Evolutionary conservation across 1,140 invertebrate species (phyloP).

Genomic region (Drosophila elegans): DNA sequence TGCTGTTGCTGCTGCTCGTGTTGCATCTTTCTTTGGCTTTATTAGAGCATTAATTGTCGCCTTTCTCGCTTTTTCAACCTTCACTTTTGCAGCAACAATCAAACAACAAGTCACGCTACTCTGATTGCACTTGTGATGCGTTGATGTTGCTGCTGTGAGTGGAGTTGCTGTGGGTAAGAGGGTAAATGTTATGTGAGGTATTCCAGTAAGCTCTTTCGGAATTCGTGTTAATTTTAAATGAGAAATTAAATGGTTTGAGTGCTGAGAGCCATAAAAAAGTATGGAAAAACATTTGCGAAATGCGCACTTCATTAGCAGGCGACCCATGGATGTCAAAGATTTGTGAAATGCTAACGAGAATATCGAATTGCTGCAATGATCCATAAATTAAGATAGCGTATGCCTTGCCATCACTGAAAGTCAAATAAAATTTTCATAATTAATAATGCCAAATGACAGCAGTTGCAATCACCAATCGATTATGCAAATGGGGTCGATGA

Average conservation of each 20-base stretch:
- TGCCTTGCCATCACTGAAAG: slow-evolving; percentile 8
- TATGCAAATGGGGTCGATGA: slow-evolving; percentile 40
- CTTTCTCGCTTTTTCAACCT: slow-evolving; percentile 70
- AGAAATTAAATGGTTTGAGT: slow-evolving; percentile 37
- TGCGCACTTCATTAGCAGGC: slow-evolving; percentile 8
- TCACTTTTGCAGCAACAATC: slow-evolving; percentile 75
- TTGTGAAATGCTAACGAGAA: slow-evolving; percentile 38
- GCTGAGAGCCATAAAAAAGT: slow-evolving; percentile 8
- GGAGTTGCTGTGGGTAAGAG: slow-evolving; percentile 30
- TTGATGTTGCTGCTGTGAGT: slow-evolving; percentile 13
- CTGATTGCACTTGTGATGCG: slow-evolving; percentile 58
- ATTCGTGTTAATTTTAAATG: slow-evolving; percentile 48
- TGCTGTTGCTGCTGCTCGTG: slow-evolving; percentile 16
- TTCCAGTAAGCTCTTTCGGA: slow-evolving; percentile 18
- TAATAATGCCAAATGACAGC: slow-evolving; percentile 25
- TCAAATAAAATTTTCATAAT: slow-evolving; percentile 30
- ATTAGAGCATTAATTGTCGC: slow-evolving; percentile 84
- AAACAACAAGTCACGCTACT: slow-evolving; percentile 72
- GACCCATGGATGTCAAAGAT: neutral
- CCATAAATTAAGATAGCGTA: slow-evolving; percentile 19
- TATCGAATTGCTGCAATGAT: slow-evolving; percentile 12
- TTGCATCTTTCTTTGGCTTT: slow-evolving; percentile 69
- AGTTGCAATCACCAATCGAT: slow-evolving; percentile 31
- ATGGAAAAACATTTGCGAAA: slow-evolving; percentile 29
- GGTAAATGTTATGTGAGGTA: slow-evolving; percentile 36